These are phyloP conservation scores for Apogon hyalosoma DNA, from an alignment of 2,797 vertebrate species.

Conservation along the genomic window DNA sequence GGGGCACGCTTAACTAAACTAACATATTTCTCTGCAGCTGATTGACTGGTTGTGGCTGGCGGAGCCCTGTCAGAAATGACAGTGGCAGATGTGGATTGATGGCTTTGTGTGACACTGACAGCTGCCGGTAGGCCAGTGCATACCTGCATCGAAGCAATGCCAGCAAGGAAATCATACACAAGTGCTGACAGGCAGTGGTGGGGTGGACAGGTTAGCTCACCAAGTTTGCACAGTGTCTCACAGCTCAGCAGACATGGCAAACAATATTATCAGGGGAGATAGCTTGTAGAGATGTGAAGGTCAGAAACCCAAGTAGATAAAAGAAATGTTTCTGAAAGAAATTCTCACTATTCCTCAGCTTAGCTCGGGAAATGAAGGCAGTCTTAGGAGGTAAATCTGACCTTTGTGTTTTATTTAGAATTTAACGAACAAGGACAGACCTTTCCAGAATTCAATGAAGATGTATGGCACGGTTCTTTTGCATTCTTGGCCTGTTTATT, in stretches of 20 bases:
- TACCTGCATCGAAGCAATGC: conserved; percentile 64
- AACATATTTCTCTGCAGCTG: conserved; percentile 61
- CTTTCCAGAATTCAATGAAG: conserved; percentile 48
- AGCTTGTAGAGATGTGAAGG: conserved; percentile 63
- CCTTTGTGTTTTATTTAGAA: conserved; percentile 57
- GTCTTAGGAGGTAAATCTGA: conserved; percentile 50
- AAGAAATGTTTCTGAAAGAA: conserved; percentile 40
- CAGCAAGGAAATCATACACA: conserved; percentile 72
- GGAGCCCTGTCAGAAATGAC: conserved; percentile 65
- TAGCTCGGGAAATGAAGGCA: conserved; percentile 43
- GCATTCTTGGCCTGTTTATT: conserved; percentile 51
- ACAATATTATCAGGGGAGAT: conserved; percentile 66
- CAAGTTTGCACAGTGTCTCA: conserved; percentile 70
- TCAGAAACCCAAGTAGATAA: conserved; percentile 61
- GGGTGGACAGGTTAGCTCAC: conserved; percentile 67
- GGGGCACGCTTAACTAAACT: conserved; percentile 59
- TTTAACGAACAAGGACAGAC: conserved; percentile 51
- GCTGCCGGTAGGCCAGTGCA: conserved; percentile 61
- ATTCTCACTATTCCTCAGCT: conserved; percentile 48
- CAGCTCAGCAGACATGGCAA: conserved; percentile 58
- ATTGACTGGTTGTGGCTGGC: conserved; percentile 61
- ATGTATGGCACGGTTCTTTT: conserved; percentile 37
- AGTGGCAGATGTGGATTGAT: conserved; percentile 71
- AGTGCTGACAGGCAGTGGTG: conserved; percentile 61
- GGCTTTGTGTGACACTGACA: conserved; percentile 74